Evolutionary conservation across 1,140 invertebrate species (phyloP), one percentile per base, ranked within the genome.

Genomic region (Drosophila dunni): DNA sequence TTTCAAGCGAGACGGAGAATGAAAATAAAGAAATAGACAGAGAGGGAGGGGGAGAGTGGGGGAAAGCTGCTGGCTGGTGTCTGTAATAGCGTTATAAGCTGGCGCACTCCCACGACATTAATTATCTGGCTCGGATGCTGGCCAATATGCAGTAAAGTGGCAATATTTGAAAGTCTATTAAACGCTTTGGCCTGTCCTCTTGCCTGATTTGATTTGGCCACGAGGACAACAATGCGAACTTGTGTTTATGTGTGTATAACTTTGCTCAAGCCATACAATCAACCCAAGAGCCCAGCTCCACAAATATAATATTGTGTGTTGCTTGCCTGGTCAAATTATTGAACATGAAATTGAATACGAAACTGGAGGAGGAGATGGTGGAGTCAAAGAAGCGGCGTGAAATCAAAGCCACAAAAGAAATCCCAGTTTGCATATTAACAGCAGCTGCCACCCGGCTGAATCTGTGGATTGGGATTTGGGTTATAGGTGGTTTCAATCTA

Each of bases 161-260:
- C 84, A 89, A 89, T 89, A 89, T 89, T 89, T 84, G 84, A 89
- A 84, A 89, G 84, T 90, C 84, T 89, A 89, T 89, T 89, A 84
- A 88, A 75, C 57, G 84, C 78, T 80, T 50, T 78, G 84, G 61
- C 73, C 15, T 65, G 33, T 65, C 29, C 34, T 13, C 29, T 11
- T 29, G 24, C 58, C 80, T 71, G 78, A 83, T 83, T 78, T 75
- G 75, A 79, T 73, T 77, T 67, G 57, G 51, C 38, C 24, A 29
- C 1, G 24, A 34, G 61, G 24, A 68, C 61, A 69, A 69, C 70
- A 72, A 62, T 63, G 60, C 56, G 71, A 46, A 71, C 6, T 20
- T 62, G 62, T 75, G 70, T 66, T 74, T 71, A 62, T 83, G 53
- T 56, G 48, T 57, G 24, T 72, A 44, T 15, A 20, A 20, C 58